Percentiles rank a stretch among this genome's conserved stretches.
Conservation (phyloP, 2,113 vertebrate species). For the Ictalurus punctatus region DNA sequence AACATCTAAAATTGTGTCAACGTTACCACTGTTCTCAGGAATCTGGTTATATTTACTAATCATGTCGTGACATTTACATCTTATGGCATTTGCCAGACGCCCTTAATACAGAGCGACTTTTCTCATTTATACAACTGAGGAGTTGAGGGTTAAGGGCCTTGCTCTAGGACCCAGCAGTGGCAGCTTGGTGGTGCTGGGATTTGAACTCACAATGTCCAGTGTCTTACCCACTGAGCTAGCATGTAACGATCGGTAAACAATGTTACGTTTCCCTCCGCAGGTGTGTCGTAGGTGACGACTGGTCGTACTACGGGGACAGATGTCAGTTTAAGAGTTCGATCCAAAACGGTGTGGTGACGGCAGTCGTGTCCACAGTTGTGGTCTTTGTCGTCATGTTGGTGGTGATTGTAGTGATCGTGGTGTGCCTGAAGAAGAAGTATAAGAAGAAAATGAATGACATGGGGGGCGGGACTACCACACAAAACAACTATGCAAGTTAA, state of each 20-base stretch:
- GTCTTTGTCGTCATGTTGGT: constrained; percentile 71
- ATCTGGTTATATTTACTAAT: not conserved
- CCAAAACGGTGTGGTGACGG: constrained; percentile 70
- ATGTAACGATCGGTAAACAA: not conserved
- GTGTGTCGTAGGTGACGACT: constrained; percentile 77
- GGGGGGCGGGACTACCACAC: not conserved
- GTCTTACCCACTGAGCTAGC: too few species aligned
- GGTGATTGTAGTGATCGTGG: constrained; percentile 61
- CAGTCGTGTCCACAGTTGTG: constrained; percentile 65
- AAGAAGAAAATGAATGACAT: constrained; percentile 30
- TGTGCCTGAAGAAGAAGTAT: constrained; percentile 70
- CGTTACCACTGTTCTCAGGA: not conserved
- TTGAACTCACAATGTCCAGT: too few species aligned
- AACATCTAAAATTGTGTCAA: not conserved
- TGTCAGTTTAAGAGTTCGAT: constrained; percentile 79
- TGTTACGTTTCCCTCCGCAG: constrained; percentile 62
- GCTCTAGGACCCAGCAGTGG: too few species aligned
- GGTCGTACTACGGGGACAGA: constrained; percentile 84
- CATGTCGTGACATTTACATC: not conserved
- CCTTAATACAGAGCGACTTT: too few species aligned
- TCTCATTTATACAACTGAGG: too few species aligned
- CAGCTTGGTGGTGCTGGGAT: too few species aligned
- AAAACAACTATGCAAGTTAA: not conserved
- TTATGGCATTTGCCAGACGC: too few species aligned
- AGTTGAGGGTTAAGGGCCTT: too few species aligned